Evolutionary conservation across 2,888 invertebrate species (phyloP), one percentile per base, ranked within the genome.

Genomic region (Cynaeus angustus): DNA sequence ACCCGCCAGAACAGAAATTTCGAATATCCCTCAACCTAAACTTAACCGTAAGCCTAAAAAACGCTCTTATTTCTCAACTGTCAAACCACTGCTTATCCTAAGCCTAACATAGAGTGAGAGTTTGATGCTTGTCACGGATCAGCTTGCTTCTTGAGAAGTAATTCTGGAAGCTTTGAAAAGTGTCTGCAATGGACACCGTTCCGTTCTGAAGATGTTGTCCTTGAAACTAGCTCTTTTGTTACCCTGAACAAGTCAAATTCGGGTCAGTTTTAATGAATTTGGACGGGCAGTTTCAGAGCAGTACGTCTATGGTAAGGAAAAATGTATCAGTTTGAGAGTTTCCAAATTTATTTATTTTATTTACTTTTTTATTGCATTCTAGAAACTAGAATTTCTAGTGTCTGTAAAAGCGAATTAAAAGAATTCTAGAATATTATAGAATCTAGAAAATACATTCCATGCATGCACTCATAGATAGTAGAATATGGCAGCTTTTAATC

Each of bases 81-180:
- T 50, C 26, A n/a, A 28, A 4, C 50, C 0, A 50, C 16, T 26
- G 50, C 21, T 7, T 26, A 12, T 28, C 50, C 50, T n/a, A 26
- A 50, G 16, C 50, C 50, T 3, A 26, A 9, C 3, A 50, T 50
- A 1, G 7, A 10, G 1, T 50, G 50, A 28, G 7, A 50, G 3
- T 50, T 50, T 50, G 3, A 28, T 8, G 9, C 5, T 26, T 50
- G 50, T 28, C 6, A 50, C 7, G 30, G 12, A 1, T 50, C n/a
- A n/a, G 21, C 26, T 50, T 50, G 50, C 41, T 41, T 38, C 38
- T 38, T 38, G n/a, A n/a, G n/a, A n/a, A n/a, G 4, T 21, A 4
- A 4, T 21, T 21, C 21, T 4, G n/a, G n/a, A n/a, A n/a, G n/a
- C n/a, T n/a, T n/a, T n/a, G n/a, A n/a, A n/a, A n/a, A n/a, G n/a